phyloP scores from a whole-genome alignment of 2,797 vertebrate species.

The Pteropus rufus region DNA sequence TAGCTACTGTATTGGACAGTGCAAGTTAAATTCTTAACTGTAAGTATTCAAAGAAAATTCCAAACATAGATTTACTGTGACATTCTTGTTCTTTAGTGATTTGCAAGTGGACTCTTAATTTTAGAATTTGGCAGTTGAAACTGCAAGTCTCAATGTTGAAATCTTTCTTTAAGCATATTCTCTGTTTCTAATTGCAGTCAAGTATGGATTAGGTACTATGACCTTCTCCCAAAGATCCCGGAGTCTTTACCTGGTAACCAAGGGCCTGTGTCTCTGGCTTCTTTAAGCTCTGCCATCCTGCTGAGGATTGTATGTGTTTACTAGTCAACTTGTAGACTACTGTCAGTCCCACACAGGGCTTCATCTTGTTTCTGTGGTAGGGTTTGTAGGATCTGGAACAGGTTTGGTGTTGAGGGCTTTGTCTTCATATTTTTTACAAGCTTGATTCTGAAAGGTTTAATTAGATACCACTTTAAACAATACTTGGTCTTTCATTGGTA shows the following conservation, averaged over 20 bases:
- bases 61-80: background rate
- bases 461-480: conserved; percentile 22
- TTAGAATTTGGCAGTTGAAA: background rate
- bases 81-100: background rate
- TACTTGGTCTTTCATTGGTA: background rate
- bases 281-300: background rate
- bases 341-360: background rate
- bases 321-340: background rate
- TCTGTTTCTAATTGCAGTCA: background rate
- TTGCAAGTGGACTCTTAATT: conserved; percentile 14
- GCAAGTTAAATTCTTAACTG: background rate
- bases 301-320: background rate
- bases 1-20: background rate
- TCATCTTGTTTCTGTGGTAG: background rate
- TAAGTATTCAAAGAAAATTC: background rate
- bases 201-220: background rate
- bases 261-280: background rate
- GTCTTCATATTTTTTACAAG: background rate
- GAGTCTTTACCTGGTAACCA: background rate
- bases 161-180: background rate
- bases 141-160: background rate
- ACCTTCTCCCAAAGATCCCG: background rate
- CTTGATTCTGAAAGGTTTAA: background rate
- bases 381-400: background rate
- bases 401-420: background rate